Percentiles rank a stretch among this genome's conserved stretches.
Conservation (phyloP, 1,140 invertebrate genomes). For the Drosophila mayri region DNA sequence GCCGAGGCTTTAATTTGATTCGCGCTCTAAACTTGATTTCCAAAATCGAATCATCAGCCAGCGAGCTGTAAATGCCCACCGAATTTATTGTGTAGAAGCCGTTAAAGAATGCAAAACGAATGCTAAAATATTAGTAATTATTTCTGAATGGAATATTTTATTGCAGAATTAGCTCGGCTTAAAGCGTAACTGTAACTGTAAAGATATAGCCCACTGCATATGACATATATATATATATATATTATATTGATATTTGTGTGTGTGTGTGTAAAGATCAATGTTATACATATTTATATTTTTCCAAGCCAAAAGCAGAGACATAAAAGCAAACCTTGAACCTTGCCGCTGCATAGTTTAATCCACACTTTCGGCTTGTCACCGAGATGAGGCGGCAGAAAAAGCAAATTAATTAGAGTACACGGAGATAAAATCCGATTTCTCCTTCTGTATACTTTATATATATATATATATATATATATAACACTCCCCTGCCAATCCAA, state of each 20-base stretch:
- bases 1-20: constrained; percentile 49
- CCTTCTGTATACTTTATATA: background rate
- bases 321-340: constrained; percentile 6
- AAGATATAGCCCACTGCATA: constrained; percentile 8
- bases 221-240: constrained; percentile 16
- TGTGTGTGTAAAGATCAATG: constrained; percentile 36
- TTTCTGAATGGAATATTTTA: constrained; percentile 25
- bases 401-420: constrained; percentile 61
- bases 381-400: constrained; percentile 53
- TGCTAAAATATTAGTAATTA: constrained; percentile 15
- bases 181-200: constrained; percentile 5
- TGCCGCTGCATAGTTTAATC: constrained; percentile 32
- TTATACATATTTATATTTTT: constrained; percentile 59
- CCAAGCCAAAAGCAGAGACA: constrained; percentile 24
- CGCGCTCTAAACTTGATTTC: constrained; percentile 39
- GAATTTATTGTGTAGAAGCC: constrained; percentile 70
- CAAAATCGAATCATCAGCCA: constrained; percentile 68
- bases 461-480: constrained; percentile 10
- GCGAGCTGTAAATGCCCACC: constrained; percentile 76
- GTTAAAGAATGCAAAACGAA: background rate
- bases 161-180: constrained; percentile 15
- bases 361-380: constrained; percentile 46
- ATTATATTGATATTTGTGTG: constrained; percentile 15
- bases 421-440: constrained; percentile 52
- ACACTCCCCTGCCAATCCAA: background rate